A percentile compares a stretch with the other conserved stretches of the same genome.
Conservation (phyloP, 2,113 vertebrate species). For the Cricetomys ansorgei region DNA sequence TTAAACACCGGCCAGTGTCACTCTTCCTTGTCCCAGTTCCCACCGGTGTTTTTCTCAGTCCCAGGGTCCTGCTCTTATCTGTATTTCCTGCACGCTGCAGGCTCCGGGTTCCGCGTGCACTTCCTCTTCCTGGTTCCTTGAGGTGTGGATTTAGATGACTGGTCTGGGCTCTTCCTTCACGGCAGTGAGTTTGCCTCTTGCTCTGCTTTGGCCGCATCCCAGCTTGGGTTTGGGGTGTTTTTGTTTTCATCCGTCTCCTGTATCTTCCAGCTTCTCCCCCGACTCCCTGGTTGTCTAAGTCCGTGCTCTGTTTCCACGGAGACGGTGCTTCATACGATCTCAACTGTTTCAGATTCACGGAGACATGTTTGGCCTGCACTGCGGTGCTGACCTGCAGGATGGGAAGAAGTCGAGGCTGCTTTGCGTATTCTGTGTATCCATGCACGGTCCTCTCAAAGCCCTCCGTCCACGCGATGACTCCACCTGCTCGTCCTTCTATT, state of each 20-base stretch:
- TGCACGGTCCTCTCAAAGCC: rapidly evolving
- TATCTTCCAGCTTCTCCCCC: background rate
- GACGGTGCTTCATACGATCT: background rate
- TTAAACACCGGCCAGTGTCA: background rate
- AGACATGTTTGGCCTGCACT: background rate
- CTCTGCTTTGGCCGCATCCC: background rate
- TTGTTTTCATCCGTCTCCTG: background rate
- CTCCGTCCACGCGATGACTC: rapidly evolving
- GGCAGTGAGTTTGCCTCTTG: background rate
- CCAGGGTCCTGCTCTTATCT: background rate
- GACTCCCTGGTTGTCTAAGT: background rate
- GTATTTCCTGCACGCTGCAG: background rate
- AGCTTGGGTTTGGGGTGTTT: background rate
- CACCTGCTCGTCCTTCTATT: background rate
- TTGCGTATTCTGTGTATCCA: background rate
- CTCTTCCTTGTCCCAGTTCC: background rate
- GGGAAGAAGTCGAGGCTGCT: background rate
- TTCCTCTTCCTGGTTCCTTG: background rate
- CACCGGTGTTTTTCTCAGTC: background rate
- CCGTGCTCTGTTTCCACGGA: background rate
- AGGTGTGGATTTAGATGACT: background rate
- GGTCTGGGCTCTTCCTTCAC: background rate
- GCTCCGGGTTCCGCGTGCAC: background rate
- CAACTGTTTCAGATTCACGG: background rate
- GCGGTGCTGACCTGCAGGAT: background rate